Conservation (phyloP, 2,113 vertebrate genomes). For the Chaenogobius annularis region DNA sequence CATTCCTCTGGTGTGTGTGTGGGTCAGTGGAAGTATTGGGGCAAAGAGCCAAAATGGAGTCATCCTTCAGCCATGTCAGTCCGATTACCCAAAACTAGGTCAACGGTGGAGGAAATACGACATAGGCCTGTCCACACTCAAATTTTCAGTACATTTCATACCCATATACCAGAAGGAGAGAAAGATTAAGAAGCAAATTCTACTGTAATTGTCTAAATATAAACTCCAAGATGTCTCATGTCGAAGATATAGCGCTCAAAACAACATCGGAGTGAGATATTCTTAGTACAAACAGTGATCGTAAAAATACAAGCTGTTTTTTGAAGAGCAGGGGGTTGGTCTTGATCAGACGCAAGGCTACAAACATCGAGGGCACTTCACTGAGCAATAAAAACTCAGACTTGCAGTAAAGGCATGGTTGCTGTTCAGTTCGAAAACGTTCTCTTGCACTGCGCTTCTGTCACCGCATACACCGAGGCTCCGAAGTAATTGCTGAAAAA, state of each 20-base stretch:
- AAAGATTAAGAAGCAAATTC: slow-evolving; percentile 15
- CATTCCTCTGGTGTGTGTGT: slow-evolving; percentile 50
- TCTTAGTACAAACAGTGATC: slow-evolving; percentile 11
- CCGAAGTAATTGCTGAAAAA: not conserved
- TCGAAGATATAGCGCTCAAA: not conserved
- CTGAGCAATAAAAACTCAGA: not conserved
- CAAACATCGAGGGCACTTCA: slow-evolving; percentile 13
- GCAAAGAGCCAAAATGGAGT: slow-evolving; percentile 40
- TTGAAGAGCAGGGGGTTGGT: slow-evolving; percentile 11
- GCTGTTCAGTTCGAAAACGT: not conserved
- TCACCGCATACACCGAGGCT: slow-evolving; percentile 4
- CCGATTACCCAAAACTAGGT: slow-evolving; percentile 63
- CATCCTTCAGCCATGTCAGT: slow-evolving; percentile 42
- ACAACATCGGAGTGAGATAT: not conserved
- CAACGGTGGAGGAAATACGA: slow-evolving; percentile 63
- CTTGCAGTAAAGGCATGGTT: not conserved
- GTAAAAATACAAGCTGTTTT: not conserved
- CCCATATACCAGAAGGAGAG: slow-evolving; percentile 38
- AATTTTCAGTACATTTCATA: slow-evolving; percentile 42
- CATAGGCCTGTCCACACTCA: slow-evolving; percentile 68
- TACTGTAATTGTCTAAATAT: slow-evolving; percentile 5
- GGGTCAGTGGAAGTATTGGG: not conserved
- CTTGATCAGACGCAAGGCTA: not conserved
- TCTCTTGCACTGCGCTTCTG: slow-evolving; percentile 3
- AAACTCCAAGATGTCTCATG: not conserved